These are phyloP conservation scores for Fragum sueziense DNA, from an alignment of 2,888 invertebrate genomes.

Conservation along the genomic window DNA sequence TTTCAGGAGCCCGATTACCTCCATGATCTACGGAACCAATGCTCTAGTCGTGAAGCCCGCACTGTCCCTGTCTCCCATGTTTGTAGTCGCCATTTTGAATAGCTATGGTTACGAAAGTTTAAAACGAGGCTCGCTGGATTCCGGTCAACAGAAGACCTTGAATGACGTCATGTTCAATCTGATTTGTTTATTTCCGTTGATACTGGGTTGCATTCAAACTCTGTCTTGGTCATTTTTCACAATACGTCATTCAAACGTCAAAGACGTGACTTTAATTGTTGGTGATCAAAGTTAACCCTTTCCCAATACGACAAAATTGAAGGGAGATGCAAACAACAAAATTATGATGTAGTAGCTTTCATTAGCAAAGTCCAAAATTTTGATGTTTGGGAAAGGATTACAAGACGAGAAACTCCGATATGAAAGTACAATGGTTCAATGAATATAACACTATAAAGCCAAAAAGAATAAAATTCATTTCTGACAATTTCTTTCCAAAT, in stretches of 20 bases:
- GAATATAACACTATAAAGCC: too few relatives aligned
- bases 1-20: constrained; percentile 79
- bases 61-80: constrained; percentile 79
- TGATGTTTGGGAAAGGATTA: too few relatives aligned
- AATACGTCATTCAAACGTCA: constrained; percentile 26
- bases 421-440: too few relatives aligned
- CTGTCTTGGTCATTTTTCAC: constrained; percentile 73
- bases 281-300: neutral
- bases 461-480: too few relatives aligned
- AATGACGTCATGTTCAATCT: constrained; percentile 72
- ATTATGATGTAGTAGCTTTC: neutral
- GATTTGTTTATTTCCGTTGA: constrained; percentile 68
- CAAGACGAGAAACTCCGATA: too few relatives aligned
- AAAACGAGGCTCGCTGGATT: constrained; percentile 48
- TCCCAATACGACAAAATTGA: too few relatives aligned
- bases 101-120: constrained; percentile 73
- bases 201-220: constrained; percentile 71
- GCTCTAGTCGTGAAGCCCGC: constrained; percentile 80
- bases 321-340: neutral
- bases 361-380: neutral
- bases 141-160: constrained; percentile 42
- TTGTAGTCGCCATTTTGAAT: constrained; percentile 77
- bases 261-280: neutral
- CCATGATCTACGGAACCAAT: constrained; percentile 80
- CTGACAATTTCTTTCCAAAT: too few relatives aligned